Conservation (phyloP, 2,888 invertebrate species). For the Aphidius colemani region DNA sequence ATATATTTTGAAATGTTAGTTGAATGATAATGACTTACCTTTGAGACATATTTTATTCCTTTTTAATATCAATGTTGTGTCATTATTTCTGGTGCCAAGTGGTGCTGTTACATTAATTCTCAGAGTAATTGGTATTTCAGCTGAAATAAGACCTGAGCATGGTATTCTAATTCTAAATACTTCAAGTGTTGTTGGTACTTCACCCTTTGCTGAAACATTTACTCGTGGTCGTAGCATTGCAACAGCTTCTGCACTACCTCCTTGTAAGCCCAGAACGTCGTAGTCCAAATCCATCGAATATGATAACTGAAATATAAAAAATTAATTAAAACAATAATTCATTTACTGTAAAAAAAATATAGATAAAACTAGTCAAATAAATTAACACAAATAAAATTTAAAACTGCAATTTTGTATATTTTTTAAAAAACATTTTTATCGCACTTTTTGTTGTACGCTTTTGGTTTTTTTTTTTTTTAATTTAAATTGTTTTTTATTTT, state of each 20-base stretch:
- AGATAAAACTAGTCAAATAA: too few relatives aligned
- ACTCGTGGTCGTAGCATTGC: conserved; percentile 80
- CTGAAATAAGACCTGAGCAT: conserved; percentile 80
- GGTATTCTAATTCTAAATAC: conserved; percentile 78
- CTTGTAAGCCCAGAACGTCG: conserved; percentile 68
- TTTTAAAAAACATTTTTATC: too few relatives aligned
- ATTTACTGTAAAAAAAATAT: too few relatives aligned
- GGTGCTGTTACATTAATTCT: conserved; percentile 80
- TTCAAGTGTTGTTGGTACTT: conserved; percentile 77
- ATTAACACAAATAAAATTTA: too few relatives aligned
- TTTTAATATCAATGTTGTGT: conserved; percentile 76
- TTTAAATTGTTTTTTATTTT: too few relatives aligned
- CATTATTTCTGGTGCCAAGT: conserved; percentile 69
- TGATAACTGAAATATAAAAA: conserved; percentile 66
- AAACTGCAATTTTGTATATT: too few relatives aligned
- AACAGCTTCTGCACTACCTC: conserved; percentile 48
- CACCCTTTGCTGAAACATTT: conserved; percentile 80
- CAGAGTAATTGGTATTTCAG: conserved; percentile 81
- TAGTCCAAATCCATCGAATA: conserved; percentile 80
- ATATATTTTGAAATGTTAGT: too few relatives aligned
- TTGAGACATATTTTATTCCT: conserved; percentile 87
- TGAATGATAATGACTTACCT: conserved; percentile 62
- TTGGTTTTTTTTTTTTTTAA: too few relatives aligned
- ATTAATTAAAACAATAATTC: too few relatives aligned
- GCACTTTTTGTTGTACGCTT: too few relatives aligned